phyloP scores from a whole-genome alignment of 2,888 invertebrate genomes.

The Coronaproctus castanopsis region DNA sequence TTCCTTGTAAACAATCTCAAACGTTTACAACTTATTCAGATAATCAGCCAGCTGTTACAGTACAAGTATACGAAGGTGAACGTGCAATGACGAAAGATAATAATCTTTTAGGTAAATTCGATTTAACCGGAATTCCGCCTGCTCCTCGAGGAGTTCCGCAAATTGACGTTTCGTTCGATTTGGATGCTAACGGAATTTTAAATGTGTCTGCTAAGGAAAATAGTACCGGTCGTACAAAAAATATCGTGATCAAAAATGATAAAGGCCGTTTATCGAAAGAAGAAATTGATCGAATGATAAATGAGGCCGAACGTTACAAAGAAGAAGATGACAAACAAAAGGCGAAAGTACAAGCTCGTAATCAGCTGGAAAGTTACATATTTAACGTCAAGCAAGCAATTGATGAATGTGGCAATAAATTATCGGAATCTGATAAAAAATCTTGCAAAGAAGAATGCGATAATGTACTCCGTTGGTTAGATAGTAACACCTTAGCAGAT shows the following conservation, averaged over 20 bases:
- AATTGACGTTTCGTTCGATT: slow-evolving; percentile 61
- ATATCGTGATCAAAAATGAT: slow-evolving; percentile 65
- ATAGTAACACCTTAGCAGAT: slow-evolving; percentile 29
- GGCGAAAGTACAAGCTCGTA: slow-evolving; percentile 31
- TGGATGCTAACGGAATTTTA: slow-evolving; percentile 78
- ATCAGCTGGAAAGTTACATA: slow-evolving; percentile 27
- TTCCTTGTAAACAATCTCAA: slow-evolving; percentile 44
- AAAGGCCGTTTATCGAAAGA: slow-evolving; percentile 57
- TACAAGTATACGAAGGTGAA: slow-evolving; percentile 66
- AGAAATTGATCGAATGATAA: slow-evolving; percentile 30
- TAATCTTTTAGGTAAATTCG: slow-evolving; percentile 61
- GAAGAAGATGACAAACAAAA: slow-evolving; percentile 50
- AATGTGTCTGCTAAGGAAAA: slow-evolving; percentile 39
- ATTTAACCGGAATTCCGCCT: slow-evolving; percentile 49
- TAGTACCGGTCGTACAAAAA: slow-evolving; percentile 44
- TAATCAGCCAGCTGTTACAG: slow-evolving; percentile 74
- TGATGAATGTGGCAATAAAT: slow-evolving; percentile 25
- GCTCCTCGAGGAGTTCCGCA: slow-evolving; percentile 61
- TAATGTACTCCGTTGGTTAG: slow-evolving; percentile 25
- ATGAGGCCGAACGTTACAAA: slow-evolving; percentile 48
- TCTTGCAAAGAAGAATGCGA: slow-evolving; percentile 24
- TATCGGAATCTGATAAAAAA: slow-evolving; percentile 27
- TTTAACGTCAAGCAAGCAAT: slow-evolving; percentile 26
- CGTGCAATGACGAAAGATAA: slow-evolving; percentile 78
- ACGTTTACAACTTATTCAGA: slow-evolving; percentile 78